Conservation (phyloP, 2,888 invertebrate species). For the Globia sparganii region DNA sequence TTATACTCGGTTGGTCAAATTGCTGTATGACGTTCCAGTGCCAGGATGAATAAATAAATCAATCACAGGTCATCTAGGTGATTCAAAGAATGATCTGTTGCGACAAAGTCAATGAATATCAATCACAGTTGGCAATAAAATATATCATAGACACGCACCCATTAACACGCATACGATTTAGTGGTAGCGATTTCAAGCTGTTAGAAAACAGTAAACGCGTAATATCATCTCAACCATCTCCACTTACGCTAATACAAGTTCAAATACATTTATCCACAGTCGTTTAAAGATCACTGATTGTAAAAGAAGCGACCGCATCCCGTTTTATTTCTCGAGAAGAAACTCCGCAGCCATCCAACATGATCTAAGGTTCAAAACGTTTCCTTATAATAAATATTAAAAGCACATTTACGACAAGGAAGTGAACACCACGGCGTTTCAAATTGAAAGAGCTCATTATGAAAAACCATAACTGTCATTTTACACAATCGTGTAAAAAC, state of each 20-base stretch:
- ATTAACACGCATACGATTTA: background rate
- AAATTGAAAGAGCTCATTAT: conserved; percentile 56
- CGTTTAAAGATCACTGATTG: conserved; percentile 48
- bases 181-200: background rate
- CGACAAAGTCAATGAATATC: background rate
- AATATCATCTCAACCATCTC: conserved; percentile 31
- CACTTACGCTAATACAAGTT: conserved; percentile 42
- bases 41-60: conserved; percentile 1
- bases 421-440: conserved; percentile 26
- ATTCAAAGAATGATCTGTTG: background rate
- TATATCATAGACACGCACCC: background rate
- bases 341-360: conserved; percentile 19
- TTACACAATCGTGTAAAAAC: conserved; percentile 61
- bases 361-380: conserved; percentile 42
- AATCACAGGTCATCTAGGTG: background rate
- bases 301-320: conserved; percentile 34
- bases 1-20: no score
- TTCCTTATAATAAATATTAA: conserved; percentile 58
- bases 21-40: background rate
- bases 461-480: conserved; percentile 61
- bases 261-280: conserved; percentile 41
- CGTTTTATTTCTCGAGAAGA: conserved; percentile 42
- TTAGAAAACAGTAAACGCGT: conserved; percentile 8
- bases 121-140: background rate
- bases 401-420: conserved; percentile 44